Conservation (phyloP, 2,113 vertebrate species). For the Anguilla japonica region DNA sequence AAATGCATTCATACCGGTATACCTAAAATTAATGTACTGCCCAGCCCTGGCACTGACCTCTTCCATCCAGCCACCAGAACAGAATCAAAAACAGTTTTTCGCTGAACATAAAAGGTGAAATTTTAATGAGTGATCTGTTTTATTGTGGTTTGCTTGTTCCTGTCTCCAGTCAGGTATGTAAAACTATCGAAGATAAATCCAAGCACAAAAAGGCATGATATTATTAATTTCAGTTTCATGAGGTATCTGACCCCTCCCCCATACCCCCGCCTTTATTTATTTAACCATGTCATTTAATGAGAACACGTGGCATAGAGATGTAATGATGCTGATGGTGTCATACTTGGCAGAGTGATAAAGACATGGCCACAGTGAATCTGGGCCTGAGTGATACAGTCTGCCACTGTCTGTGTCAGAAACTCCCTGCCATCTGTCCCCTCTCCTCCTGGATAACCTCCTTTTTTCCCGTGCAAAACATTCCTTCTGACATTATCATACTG, state of each 20-base stretch:
- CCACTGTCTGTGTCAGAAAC: slow-evolving; percentile 46
- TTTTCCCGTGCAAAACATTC: background rate
- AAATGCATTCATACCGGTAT: too few relatives aligned
- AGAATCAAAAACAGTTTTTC: slow-evolving; percentile 26
- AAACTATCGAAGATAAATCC: slow-evolving; percentile 59
- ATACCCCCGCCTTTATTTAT: slow-evolving; percentile 20
- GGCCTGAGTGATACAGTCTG: slow-evolving; percentile 53
- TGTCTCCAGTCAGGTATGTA: slow-evolving; percentile 51
- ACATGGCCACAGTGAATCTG: slow-evolving; percentile 52
- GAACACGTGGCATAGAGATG: slow-evolving; percentile 50
- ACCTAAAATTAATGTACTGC: too few relatives aligned
- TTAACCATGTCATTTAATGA: slow-evolving; percentile 35
- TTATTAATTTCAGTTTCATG: slow-evolving; percentile 48
- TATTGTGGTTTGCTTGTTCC: slow-evolving; percentile 49
- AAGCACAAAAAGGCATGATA: slow-evolving; percentile 34
- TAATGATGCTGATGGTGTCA: slow-evolving; percentile 51
- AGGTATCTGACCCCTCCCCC: background rate
- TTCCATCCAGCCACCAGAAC: too few relatives aligned
- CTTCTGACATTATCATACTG: too few relatives aligned
- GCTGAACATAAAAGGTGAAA: slow-evolving; percentile 44
- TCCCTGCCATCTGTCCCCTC: slow-evolving; percentile 62
- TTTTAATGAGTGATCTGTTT: slow-evolving; percentile 60
- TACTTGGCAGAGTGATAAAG: slow-evolving; percentile 34
- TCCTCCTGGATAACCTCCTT: slow-evolving; percentile 44
- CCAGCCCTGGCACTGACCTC: background rate